Evolutionary conservation across 1,140 invertebrate genomes (phyloP).

Genomic region (Pseudomyrmex pallidus): DNA sequence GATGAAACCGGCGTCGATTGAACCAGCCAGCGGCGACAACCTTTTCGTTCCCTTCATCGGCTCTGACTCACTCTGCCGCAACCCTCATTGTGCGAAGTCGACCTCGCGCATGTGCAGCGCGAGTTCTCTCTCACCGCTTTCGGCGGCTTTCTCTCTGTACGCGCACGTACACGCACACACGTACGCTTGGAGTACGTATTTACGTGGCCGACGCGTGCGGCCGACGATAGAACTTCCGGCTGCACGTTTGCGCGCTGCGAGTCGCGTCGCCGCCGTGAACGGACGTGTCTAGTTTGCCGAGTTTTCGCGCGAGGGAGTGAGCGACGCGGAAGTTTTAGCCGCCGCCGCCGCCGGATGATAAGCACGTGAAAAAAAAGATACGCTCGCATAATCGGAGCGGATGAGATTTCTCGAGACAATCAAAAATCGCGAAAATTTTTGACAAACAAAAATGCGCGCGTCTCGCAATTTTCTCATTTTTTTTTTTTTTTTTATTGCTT

Average conservation of each 20-base stretch:
- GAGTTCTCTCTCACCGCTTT: not conserved
- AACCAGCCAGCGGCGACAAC: conserved; percentile 38
- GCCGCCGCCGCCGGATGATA: not conserved
- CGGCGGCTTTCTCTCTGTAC: not conserved
- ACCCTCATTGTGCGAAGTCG: conserved; percentile 53
- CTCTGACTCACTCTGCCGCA: conserved; percentile 70
- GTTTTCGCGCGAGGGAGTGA: not conserved
- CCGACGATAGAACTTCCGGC: conserved; percentile 22
- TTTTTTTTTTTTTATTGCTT: not conserved
- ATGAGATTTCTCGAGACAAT: conserved; percentile 1
- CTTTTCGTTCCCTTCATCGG: conserved; percentile 44
- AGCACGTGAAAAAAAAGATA: not conserved
- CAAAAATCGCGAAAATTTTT: not conserved
- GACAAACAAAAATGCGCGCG: not conserved
- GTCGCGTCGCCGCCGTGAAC: conserved; percentile 40
- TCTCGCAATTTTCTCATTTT: not conserved
- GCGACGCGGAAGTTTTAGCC: too few relatives aligned
- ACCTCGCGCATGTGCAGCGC: conserved; percentile 43
- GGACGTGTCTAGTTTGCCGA: conserved; percentile 38
- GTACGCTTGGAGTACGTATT: too few relatives aligned
- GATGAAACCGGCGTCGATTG: conserved; percentile 68
- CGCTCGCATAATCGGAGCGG: not conserved
- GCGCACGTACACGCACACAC: too few relatives aligned
- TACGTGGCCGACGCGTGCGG: conserved; percentile 11
- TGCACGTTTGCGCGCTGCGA: conserved; percentile 42